These are phyloP conservation scores for Periophthalmus modestus DNA, from an alignment of 2,113 vertebrate genomes.

Conservation along the genomic window DNA sequence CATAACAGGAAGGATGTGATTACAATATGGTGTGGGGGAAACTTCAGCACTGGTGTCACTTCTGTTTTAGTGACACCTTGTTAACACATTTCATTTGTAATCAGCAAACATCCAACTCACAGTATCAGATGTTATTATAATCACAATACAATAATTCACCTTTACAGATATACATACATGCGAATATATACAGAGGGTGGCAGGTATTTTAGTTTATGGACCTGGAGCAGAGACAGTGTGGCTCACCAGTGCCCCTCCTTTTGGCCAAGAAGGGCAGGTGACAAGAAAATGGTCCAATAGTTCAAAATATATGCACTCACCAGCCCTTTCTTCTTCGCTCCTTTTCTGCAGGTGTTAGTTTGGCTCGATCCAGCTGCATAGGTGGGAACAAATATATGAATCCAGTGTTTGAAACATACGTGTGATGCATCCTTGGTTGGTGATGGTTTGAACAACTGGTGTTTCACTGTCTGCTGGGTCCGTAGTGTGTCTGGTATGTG, in stretches of 20 bases:
- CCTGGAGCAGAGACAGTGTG: neutral
- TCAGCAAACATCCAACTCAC: no score
- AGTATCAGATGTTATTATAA: neutral
- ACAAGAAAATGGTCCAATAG: neutral
- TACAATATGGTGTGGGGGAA: slow-evolving; percentile 5
- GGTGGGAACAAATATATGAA: no score
- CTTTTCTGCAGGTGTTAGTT: neutral
- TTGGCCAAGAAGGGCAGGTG: neutral
- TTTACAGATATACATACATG: no score
- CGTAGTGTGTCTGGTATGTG: no score
- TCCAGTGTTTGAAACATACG: no score
- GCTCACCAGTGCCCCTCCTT: neutral
- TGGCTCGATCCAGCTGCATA: neutral
- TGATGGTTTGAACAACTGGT: no score
- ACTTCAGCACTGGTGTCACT: neutral
- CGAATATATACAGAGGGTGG: neutral
- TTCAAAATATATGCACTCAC: neutral
- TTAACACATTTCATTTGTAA: neutral
- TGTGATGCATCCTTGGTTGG: no score
- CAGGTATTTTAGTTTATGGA: neutral
- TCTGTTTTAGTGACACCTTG: neutral
- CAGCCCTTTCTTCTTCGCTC: neutral
- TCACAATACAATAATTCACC: no score
- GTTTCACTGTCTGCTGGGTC: no score
- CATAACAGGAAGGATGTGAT: slow-evolving; percentile 55